Conservation (phyloP, 2,888 invertebrate species). For the Dasypolia templi region DNA sequence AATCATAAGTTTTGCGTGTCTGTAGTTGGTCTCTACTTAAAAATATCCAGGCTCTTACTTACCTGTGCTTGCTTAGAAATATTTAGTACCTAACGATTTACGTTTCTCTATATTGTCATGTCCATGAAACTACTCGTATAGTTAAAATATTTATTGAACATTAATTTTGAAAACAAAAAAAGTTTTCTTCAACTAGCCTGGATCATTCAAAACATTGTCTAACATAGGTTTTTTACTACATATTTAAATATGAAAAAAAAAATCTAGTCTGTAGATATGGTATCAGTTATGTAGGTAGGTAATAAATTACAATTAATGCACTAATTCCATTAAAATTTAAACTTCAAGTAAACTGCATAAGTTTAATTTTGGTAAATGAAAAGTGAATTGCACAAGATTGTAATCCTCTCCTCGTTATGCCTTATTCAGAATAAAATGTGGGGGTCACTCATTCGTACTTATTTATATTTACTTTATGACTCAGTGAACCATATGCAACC, state of each 20-base stretch:
- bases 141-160: too few relatives aligned
- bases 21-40: neutral
- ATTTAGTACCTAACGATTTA: neutral
- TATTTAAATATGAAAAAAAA: too few relatives aligned
- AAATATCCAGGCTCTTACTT: neutral
- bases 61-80: neutral
- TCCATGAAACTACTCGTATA: neutral
- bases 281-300: neutral
- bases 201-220: too few relatives aligned
- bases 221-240: too few relatives aligned
- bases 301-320: neutral
- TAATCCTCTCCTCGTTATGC: constrained; percentile 13
- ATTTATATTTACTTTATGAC: constrained; percentile 54
- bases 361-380: constrained; percentile 3
- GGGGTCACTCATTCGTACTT: constrained; percentile 38
- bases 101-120: too few relatives aligned
- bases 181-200: too few relatives aligned
- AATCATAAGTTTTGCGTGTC: constrained; percentile 24
- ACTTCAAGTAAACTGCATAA: neutral
- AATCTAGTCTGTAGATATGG: too few relatives aligned
- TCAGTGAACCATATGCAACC: constrained; percentile 49
- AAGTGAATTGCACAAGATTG: constrained; percentile 9
- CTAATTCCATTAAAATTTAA: neutral
- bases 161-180: too few relatives aligned
- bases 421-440: constrained; percentile 39